These are phyloP conservation scores for Emydocephalus ijimae DNA, from an alignment of 2,113 vertebrate species.

Conservation along the genomic window DNA sequence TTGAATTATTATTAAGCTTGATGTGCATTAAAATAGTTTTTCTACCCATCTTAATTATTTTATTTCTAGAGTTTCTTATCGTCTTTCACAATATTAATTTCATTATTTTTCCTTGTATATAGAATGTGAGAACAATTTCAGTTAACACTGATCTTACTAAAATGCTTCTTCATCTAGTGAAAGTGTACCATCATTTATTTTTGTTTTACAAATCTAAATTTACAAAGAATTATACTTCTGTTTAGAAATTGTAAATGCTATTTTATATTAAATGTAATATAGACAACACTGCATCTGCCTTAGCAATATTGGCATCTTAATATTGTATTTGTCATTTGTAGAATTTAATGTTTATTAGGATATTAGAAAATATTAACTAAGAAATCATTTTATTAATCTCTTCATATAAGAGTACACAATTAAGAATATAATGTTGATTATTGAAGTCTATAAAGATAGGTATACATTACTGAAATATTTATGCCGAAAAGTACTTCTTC, in stretches of 20 bases:
- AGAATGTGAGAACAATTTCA: background rate
- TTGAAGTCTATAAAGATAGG: background rate
- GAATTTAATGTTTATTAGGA: background rate
- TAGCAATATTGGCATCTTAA: background rate
- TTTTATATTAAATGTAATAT: background rate
- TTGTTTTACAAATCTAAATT: background rate
- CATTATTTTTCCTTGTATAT: background rate
- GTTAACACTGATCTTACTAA: background rate
- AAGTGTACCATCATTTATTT: conserved; percentile 24
- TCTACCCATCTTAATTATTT: conserved; percentile 52
- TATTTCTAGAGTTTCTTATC: conserved; percentile 6
- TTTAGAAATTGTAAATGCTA: background rate
- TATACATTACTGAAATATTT: conserved; percentile 39
- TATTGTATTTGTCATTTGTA: background rate
- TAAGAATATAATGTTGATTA: background rate
- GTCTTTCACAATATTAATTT: conserved; percentile 13
- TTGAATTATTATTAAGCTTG: conserved; percentile 30
- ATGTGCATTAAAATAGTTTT: conserved; percentile 52
- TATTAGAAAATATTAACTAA: background rate
- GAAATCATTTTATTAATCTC: background rate
- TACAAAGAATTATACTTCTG: background rate
- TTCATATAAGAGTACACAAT: background rate
- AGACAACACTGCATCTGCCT: background rate
- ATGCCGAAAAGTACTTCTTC: background rate
- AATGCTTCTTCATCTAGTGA: conserved; percentile 15